A percentile compares a stretch with the other conserved stretches of the same genome.
phyloP scores from a whole-genome alignment of 2,888 invertebrate genomes.

The Brenthis hecate region DNA sequence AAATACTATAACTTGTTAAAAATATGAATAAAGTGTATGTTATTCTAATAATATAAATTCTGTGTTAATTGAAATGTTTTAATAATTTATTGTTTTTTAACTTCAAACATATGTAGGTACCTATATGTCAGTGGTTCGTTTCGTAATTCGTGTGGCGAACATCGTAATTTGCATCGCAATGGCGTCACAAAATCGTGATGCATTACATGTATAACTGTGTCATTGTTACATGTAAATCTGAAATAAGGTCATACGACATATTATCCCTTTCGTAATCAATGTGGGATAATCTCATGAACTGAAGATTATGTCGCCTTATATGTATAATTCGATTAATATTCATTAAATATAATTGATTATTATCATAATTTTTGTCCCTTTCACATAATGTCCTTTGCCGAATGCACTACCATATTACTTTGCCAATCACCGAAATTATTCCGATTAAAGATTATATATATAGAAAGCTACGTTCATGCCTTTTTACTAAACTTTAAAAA shows the following conservation, averaged over 20 bases:
- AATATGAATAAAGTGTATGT: background rate
- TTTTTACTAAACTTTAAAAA: too few species aligned
- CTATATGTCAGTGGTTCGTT: constrained; percentile 12
- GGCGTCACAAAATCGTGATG: constrained; percentile 19
- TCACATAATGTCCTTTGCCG: too few species aligned
- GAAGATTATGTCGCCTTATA: background rate
- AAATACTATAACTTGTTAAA: too few species aligned
- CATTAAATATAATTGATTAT: background rate
- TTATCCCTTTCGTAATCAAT: constrained; percentile 17
- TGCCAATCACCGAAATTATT: too few species aligned
- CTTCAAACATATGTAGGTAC: background rate
- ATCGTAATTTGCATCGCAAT: constrained; percentile 22
- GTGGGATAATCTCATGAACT: constrained; percentile 18
- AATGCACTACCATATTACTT: too few species aligned
- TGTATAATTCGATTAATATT: background rate
- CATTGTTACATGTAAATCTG: constrained; percentile 13
- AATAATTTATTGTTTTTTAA: constrained; percentile 3
- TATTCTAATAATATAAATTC: background rate
- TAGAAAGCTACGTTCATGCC: too few species aligned
- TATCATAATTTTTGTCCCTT: too few species aligned
- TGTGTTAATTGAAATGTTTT: constrained; percentile 9
- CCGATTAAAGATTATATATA: too few species aligned
- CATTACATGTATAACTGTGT: constrained; percentile 19
- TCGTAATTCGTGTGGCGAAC: constrained; percentile 12
- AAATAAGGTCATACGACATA: constrained; percentile 18